phyloP scores from a whole-genome alignment of 2,888 invertebrate species.

The Polydrusus tereticollis region DNA sequence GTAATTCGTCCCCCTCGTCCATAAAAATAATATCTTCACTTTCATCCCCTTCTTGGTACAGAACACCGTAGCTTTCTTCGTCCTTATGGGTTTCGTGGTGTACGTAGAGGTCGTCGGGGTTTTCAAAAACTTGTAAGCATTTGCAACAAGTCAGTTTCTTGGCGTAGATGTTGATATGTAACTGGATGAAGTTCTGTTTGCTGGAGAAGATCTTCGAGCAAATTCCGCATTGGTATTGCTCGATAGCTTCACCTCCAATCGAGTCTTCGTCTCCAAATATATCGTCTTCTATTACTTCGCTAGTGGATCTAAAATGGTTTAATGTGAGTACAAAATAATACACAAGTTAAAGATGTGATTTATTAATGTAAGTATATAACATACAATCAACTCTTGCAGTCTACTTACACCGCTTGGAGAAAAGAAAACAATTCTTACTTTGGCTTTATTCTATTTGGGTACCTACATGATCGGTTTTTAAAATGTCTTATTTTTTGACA shows the following conservation, averaged over 20 bases:
- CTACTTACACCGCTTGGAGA: no score
- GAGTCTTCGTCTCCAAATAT: constrained; percentile 27
- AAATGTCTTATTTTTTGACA: no score
- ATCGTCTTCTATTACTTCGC: constrained; percentile 39
- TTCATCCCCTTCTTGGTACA: constrained; percentile 40
- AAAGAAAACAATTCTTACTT: no score
- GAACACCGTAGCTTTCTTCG: constrained; percentile 47
- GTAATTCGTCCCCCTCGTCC: constrained; percentile 57
- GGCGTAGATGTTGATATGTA: constrained; percentile 61
- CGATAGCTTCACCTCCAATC: constrained; percentile 26
- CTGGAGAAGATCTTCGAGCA: constrained; percentile 61
- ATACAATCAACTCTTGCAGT: no score
- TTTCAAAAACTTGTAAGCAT: constrained; percentile 59
- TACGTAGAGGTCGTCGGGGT: constrained; percentile 59
- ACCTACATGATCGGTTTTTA: no score
- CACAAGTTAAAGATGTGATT: neutral
- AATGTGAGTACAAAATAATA: neutral
- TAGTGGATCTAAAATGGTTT: constrained; percentile 46
- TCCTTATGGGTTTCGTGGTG: constrained; percentile 62
- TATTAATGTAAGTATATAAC: neutral
- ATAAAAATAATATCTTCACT: constrained; percentile 54
- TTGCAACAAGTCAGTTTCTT: constrained; percentile 61
- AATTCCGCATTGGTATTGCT: constrained; percentile 63
- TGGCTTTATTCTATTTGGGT: no score
- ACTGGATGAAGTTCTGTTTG: constrained; percentile 60